Evolutionary conservation across 2,113 vertebrate species (phyloP).

Genomic region (Egretta garzetta): DNA sequence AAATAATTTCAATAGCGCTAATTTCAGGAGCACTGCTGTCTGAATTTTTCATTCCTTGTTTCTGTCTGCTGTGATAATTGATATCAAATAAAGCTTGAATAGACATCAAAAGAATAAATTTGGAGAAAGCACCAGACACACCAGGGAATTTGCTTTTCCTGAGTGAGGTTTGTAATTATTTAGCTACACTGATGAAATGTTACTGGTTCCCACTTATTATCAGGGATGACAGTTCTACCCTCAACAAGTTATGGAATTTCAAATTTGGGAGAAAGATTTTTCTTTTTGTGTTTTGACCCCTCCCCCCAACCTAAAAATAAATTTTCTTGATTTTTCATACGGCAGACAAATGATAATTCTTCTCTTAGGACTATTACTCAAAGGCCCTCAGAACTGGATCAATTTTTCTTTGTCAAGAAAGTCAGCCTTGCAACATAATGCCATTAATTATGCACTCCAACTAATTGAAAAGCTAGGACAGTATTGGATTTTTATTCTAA

Average conservation of each 20-base stretch:
- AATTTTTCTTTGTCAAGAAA: neutral
- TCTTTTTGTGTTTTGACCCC: neutral
- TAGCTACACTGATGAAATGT: neutral
- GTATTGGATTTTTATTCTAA: neutral
- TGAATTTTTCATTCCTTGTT: neutral
- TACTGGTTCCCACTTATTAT: neutral
- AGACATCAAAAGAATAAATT: neutral
- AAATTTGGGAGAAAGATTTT: neutral
- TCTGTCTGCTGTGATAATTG: neutral
- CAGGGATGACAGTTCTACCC: neutral
- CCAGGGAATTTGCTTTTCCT: conserved; percentile 5
- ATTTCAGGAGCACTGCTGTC: neutral
- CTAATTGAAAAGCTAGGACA: neutral
- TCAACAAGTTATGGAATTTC: neutral
- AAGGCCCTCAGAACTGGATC: neutral
- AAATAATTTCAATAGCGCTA: neutral
- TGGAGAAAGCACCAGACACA: neutral
- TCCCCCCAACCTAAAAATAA: neutral
- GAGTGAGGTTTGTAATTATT: neutral
- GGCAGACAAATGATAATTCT: neutral
- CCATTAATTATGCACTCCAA: neutral
- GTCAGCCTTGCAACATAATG: neutral
- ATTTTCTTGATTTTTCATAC: neutral
- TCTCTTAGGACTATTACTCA: neutral
- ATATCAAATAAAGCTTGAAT: neutral